Evolutionary conservation across 64 coral and sea anemone genomes (phyloP), one percentile per base, ranked within the genome.

Genomic region (Trachythela sp.): DNA sequence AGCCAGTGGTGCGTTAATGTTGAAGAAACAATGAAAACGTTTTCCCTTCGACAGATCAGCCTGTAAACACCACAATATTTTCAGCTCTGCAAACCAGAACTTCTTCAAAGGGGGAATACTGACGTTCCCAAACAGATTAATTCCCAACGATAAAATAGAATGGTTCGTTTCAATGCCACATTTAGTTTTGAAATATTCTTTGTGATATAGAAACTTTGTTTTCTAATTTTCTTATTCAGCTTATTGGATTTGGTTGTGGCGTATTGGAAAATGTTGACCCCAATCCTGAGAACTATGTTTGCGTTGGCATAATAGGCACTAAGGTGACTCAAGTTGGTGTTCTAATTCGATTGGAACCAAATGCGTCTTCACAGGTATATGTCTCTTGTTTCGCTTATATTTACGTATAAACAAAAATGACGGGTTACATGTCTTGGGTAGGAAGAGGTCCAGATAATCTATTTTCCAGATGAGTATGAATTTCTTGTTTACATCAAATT

Each of bases 251-350:
- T 85, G 96, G 96, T 24, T 89, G 92, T 34, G 87, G 93, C 34
- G 48, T 99, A 45, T 91, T 94, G 38, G 85, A 93, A 43, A 91
- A 91, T 48, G 96, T 99, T 31, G 96, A 99, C 41, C 96, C 96
- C 10, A 99, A 99, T 80, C 91, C 96, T 13, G 96, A 99, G 15
- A 99, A 99, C 76, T 99, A 94, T 86, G 89, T 99, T 43, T 99
- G 96, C 92, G 96, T 93, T 70, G 96, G 96, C 45, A 99, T 99
- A 2, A 88, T 99, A 48, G 94, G 94, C 54, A 89, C 84, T 2
- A 91, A 89, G 39, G 50, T 50, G 5, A 89, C 84, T 26, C 96
- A 99, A 64, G 56, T 99, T 48, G 96, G 96, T 4, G 90, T 88
- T 80, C 84, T 99, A 41, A 84, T 99, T 86, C 89, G 96, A 59